phyloP scores from a whole-genome alignment of 1,140 invertebrate species.

The Neotoxoptera formosana region DNA sequence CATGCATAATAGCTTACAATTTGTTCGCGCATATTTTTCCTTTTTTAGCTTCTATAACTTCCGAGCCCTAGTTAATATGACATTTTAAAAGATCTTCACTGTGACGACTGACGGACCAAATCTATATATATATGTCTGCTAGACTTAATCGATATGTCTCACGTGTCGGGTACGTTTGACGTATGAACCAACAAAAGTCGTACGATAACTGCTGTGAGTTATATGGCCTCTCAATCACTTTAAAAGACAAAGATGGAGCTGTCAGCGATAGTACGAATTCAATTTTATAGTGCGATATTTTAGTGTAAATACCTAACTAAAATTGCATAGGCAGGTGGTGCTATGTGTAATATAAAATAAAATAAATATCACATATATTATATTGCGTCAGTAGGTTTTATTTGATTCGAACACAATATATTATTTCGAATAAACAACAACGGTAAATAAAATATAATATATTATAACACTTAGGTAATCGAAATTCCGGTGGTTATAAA shows the following conservation, averaged over 20 bases:
- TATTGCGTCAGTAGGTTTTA: background rate
- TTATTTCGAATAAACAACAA: background rate
- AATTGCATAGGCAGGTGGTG: background rate
- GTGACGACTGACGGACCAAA: background rate
- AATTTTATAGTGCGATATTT: conserved; percentile 1
- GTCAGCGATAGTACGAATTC: background rate
- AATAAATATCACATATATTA: background rate
- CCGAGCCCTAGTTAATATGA: background rate
- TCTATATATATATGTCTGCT: background rate
- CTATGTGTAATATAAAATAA: background rate
- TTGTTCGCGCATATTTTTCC: too few relatives aligned
- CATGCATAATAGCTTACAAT: too few relatives aligned
- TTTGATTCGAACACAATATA: background rate
- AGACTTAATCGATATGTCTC: background rate
- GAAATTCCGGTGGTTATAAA: background rate
- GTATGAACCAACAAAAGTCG: background rate
- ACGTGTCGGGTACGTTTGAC: background rate
- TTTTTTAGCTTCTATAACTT: too few relatives aligned
- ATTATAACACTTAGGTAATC: background rate
- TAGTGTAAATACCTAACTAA: background rate
- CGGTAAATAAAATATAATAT: background rate
- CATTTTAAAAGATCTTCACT: background rate
- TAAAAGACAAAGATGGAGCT: background rate
- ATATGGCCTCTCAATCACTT: background rate
- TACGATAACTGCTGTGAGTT: background rate